Base-by-base conservation (phyloP, 2,797 vertebrate genomes). In the Peromyscus eremicus region DNA sequence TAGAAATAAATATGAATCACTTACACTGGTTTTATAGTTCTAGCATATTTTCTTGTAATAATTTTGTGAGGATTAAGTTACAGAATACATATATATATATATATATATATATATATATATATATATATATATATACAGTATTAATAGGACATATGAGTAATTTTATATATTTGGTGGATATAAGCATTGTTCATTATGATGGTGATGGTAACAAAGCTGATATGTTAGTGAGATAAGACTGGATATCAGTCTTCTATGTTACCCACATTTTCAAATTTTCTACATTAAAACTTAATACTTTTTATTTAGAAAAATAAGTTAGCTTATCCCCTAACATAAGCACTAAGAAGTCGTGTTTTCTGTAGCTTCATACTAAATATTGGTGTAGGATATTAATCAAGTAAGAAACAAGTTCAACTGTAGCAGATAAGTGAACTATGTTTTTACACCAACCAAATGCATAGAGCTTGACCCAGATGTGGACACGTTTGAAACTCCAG, bases 281-380 rank as follows among this genome's bases (percentile, higher is more conserved):
- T 91, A 27, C 10, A 49, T 5, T 80, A 29, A 94, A 92, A 46
- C 4, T 62, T 46, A 92, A 91, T 57, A 29, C 34, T 73, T 94
- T 82, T 68, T 86, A 80, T 91, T 85, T 95, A 81, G 27, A 84
- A 92, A 29, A 94, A 25, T 91, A 95, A 87, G 40, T 40, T 86
- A 80, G 62, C 11, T 73, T 66, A 60, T 70, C 34, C 52, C 19
- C 3, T 34, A 91, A 60, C 46, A 82, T 82, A 46, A 81, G 80
- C 87, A 32, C 8, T n/a, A 89, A 49, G 52, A 92, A 93, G 52
- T 83, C 27, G 37, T 89, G 34, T 71, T 96, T 92, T 89, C 29
- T 89, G 0, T 92, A 94, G 10, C 13, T 70, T 12, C 27, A 34
- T 52, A 8, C 43, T 52, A 92, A 95, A 73, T 66, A 71, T 83